Conservation (phyloP, 2,113 vertebrate species). For the Rissa tridactyla region DNA sequence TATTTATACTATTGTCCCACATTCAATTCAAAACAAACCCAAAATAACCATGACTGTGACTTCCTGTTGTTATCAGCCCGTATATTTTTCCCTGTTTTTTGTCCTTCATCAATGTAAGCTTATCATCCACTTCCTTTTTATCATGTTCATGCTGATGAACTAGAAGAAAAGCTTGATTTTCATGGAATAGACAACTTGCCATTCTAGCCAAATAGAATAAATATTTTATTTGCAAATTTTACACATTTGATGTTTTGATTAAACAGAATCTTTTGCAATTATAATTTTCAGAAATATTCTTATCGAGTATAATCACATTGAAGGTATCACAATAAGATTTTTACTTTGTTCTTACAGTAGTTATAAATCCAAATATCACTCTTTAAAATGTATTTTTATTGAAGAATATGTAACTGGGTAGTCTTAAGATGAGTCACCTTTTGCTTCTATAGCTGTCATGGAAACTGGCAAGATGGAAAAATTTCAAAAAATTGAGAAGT, state of each 20-base stretch:
- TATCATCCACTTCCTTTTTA: neutral
- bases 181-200: neutral
- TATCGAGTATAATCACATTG: neutral
- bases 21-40: neutral
- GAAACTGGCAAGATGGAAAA: constrained; percentile 46
- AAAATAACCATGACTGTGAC: neutral
- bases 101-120: neutral
- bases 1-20: neutral
- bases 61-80: neutral
- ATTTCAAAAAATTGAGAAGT: neutral
- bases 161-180: neutral
- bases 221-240: neutral
- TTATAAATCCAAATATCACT: neutral
- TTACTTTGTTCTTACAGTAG: neutral
- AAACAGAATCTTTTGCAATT: neutral
- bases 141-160: neutral
- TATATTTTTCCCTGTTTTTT: neutral
- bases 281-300: neutral
- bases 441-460: constrained; percentile 62
- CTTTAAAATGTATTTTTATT: neutral
- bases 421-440: constrained; percentile 55
- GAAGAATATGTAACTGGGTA: neutral
- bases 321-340: neutral
- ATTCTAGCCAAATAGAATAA: neutral
- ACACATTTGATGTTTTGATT: neutral